These are phyloP conservation scores for Acanthis flammea DNA, from an alignment of 2,797 vertebrate genomes.

Conservation along the genomic window DNA sequence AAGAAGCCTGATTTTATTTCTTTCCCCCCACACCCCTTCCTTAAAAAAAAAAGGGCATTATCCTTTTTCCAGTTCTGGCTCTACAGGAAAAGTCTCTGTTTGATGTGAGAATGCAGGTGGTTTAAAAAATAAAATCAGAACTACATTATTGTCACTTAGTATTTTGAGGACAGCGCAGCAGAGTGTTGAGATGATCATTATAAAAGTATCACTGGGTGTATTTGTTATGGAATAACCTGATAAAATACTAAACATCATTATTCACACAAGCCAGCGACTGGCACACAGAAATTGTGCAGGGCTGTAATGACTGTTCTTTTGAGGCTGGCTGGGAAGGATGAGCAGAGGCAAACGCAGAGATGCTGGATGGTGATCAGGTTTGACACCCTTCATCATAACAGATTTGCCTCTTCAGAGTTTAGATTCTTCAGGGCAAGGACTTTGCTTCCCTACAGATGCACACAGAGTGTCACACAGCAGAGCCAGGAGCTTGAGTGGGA, in stretches of 20 bases:
- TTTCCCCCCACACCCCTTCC: background rate
- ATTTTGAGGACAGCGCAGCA: conserved; percentile 39
- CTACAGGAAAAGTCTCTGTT: background rate
- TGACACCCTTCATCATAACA: background rate
- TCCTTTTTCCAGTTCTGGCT: conserved; percentile 49
- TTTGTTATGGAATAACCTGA: conserved; percentile 47
- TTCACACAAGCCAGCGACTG: background rate
- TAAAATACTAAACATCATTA: background rate
- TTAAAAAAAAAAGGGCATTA: background rate
- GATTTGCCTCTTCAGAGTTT: conserved; percentile 23
- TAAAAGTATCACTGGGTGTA: conserved; percentile 51
- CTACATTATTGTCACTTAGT: conserved; percentile 19
- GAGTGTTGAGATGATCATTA: conserved; percentile 21
- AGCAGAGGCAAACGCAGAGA: background rate
- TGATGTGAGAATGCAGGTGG: conserved; percentile 43
- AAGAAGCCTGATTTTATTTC: conserved; percentile 59
- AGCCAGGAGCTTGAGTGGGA: background rate
- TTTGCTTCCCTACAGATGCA: background rate
- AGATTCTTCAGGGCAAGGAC: conserved; percentile 18
- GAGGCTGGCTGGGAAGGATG: background rate
- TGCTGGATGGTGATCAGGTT: background rate
- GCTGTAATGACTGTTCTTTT: conserved; percentile 21
- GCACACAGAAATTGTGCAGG: background rate
- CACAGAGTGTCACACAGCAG: background rate
- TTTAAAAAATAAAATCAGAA: conserved; percentile 55